Evolutionary conservation across 2,888 invertebrate genomes (phyloP).

Genomic region (Nomada hirtipes): DNA sequence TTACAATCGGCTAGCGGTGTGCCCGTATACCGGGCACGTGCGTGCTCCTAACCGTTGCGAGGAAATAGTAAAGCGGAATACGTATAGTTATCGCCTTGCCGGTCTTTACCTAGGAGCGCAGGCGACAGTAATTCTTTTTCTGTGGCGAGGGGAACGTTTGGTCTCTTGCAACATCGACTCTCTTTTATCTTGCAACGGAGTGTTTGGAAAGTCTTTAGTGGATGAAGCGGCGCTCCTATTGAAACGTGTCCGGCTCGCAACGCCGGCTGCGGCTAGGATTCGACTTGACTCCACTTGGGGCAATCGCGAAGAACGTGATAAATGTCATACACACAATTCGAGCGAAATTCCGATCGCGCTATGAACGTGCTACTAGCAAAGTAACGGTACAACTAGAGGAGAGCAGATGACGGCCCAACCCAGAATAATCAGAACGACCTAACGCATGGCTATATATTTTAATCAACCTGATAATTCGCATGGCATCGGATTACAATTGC

Average conservation of each 20-base stretch:
- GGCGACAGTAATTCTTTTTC: conserved; percentile 15
- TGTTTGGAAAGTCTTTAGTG: background rate
- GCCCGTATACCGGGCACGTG: conserved; percentile 20
- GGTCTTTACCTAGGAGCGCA: conserved; percentile 7
- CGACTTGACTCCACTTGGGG: background rate
- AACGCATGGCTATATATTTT: conserved; percentile 74
- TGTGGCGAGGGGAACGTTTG: background rate
- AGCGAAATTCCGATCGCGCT: conserved; percentile 59
- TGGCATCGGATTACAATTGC: conserved; percentile 33
- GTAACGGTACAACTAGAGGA: conserved; percentile 77
- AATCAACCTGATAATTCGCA: conserved; percentile 62
- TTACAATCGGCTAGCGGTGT: conserved; percentile 59
- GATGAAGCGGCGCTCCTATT: background rate
- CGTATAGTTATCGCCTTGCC: conserved; percentile 15
- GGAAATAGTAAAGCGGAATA: background rate
- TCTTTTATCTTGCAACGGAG: background rate
- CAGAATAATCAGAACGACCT: conserved; percentile 68
- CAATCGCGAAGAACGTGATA: conserved; percentile 28
- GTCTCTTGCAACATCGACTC: background rate
- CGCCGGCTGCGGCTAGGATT: background rate
- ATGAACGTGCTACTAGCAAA: conserved; percentile 53
- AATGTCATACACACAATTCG: conserved; percentile 44
- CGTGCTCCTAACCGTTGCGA: conserved; percentile 20
- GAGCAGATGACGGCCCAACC: conserved; percentile 76
- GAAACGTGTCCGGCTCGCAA: background rate